Evolutionary conservation across 64 coral and sea anemone species (phyloP), one percentile per base, ranked within the genome.

Genomic region (Actinia equina): DNA sequence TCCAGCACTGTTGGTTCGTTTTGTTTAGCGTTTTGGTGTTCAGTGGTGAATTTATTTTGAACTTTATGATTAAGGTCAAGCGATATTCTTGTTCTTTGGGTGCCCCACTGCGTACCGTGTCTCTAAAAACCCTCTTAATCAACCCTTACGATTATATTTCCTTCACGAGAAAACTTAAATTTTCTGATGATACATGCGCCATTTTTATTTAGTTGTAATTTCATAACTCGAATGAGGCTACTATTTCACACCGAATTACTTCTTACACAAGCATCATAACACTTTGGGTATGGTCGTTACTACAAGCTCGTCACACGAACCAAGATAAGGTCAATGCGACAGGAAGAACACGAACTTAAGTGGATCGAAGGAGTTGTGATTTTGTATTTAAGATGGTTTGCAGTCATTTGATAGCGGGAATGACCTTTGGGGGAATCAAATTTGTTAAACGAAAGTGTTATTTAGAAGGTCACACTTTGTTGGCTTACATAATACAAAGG

Each of bases 21-120:
- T 74, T 74, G 69, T 74, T 74, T 27, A 10, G 69, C n/a, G n/a
- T 74, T 74, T 74, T 30, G 44, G 37, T 51, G 9, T 25, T 82
- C 53, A 22, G 44, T 82, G 53, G 53, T 82, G 19, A 19, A 52
- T 82, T 82, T 23, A 82, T 46, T 52, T 44, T 82, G 80, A 82
- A 82, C 80, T 82, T 82, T 82, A 53, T 45, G 53, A 49, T 82
- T 53, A 52, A 57, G 80, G 80, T 82, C 80, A 82, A 46, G 80
- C 80, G 44, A 82, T 82, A 52, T 82, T 82, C 80, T 82, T 82
- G 43, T 44, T 52, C 27, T 51, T 12, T 82, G 45, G 80, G 23
- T 57, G 53, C 12, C 80, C 80, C 53, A 57, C 43, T 20, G 80
- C 3, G 80, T 53, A 17, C 46, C 79, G 44, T 52, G 53, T 30